Base-by-base conservation (phyloP, 1,140 invertebrate genomes). In the Vanessa tameamea region DNA sequence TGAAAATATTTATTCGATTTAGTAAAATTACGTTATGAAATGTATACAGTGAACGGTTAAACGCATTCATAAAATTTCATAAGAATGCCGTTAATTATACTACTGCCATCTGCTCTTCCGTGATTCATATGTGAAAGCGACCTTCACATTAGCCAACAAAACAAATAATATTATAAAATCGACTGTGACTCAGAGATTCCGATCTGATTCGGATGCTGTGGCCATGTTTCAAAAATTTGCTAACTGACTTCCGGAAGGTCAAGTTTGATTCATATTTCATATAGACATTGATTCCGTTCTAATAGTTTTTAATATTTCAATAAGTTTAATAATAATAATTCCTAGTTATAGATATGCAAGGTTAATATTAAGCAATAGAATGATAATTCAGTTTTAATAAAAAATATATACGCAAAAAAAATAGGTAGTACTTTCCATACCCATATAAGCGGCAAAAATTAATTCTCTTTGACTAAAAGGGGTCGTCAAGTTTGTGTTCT, bases 101-200 rank as follows among this genome's bases (percentile, higher is more conserved):
- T 74, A 64, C 67, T 65, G 48, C 65, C 37, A 61, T 61, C 23
- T 61, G 14, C 31, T 57, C 13, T 51, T 57, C 31, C 59, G 69
- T 78, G 77, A 76, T 59, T 75, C 69, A 72, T 37, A 55, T 64
- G 82, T 78, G 84, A 87, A 84, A 85, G 82, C 75, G 83, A 82
- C 85, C 86, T 88, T 87, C 82, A 82, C 82, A 82, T 78, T 79
- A 78, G 65, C 76, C 66, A 67, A 64, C 73, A 78, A 73, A 78
- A 69, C 69, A 76, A 78, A 79, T 73, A 80, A 77, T 74, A 73
- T 73, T 65, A 75, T 71, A 70, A 72, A 65, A 70, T 70, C 63
- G 61, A 64, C 26, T 48, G 47, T 77, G 75, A 77, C 51, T 77
- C 75, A 77, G 61, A 51, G 64, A 73, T 75, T 68, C 68, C 69